These are phyloP conservation scores for Micronycteris hirsuta DNA, from an alignment of 2,113 vertebrate genomes.

Conservation along the genomic window DNA sequence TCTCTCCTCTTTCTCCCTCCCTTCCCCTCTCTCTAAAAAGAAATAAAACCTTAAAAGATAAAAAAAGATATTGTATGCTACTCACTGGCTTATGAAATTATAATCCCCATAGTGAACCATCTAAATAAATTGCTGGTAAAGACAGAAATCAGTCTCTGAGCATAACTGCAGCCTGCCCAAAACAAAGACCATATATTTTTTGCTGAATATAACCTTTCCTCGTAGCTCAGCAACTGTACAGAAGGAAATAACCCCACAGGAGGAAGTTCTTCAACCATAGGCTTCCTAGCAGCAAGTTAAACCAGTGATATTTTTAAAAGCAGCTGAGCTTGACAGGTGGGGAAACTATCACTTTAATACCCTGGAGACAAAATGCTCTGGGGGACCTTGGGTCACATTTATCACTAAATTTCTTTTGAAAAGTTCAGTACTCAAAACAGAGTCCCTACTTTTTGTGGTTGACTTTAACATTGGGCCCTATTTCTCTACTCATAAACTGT, in stretches of 20 bases:
- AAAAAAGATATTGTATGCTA: background rate
- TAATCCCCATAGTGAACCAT: background rate
- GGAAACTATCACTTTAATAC: background rate
- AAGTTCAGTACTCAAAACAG: background rate
- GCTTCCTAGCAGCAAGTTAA: constrained; percentile 21
- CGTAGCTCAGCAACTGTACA: background rate
- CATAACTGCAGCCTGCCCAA: background rate
- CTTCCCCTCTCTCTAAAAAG: too few relatives aligned
- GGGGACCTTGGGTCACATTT: background rate
- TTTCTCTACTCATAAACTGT: background rate
- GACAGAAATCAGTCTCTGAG: background rate
- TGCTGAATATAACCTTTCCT: background rate
- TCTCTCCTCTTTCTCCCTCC: too few relatives aligned
- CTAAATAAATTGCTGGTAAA: background rate
- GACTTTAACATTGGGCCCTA: background rate
- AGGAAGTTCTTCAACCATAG: background rate
- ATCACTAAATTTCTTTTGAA: constrained; percentile 18
- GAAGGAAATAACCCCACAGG: background rate
- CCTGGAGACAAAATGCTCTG: background rate
- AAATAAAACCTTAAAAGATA: too few relatives aligned
- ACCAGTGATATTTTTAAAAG: background rate
- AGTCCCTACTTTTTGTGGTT: background rate
- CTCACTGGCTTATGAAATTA: background rate
- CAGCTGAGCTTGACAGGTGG: background rate
- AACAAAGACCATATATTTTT: background rate